phyloP scores from a whole-genome alignment of 2,888 invertebrate species.

The Crocallis elinguaria region DNA sequence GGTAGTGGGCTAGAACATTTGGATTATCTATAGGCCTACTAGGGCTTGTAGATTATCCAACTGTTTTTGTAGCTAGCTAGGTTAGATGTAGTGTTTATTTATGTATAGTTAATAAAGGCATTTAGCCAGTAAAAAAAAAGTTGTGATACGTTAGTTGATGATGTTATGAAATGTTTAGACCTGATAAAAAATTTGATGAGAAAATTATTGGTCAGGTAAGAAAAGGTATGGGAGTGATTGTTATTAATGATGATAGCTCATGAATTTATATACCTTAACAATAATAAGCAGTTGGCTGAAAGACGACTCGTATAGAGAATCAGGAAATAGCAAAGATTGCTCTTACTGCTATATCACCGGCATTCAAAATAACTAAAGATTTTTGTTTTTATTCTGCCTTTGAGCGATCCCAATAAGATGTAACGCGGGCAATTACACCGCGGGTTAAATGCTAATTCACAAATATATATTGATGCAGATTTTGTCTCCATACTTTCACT shows the following conservation, averaged over 20 bases:
- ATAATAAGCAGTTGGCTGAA: not conserved
- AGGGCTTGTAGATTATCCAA: no score
- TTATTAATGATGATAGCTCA: not conserved
- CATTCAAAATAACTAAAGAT: not conserved
- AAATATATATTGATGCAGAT: conserved; percentile 32
- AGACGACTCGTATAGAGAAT: not conserved
- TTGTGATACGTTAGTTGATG: no score
- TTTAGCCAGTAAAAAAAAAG: no score
- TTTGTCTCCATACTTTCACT: conserved; percentile 65
- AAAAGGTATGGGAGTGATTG: not conserved
- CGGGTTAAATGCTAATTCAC: conserved; percentile 37
- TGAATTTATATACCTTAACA: no score
- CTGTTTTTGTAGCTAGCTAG: no score
- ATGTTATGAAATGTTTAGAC: no score
- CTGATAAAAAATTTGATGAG: not conserved
- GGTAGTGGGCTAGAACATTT: no score
- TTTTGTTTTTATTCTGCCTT: conserved; percentile 14
- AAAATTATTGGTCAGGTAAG: not conserved
- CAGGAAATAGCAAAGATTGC: conserved; percentile 18
- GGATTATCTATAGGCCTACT: no score
- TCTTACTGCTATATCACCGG: not conserved
- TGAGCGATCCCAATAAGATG: conserved; percentile 32
- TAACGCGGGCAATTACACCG: conserved; percentile 30
- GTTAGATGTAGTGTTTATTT: no score
- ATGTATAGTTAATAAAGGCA: no score